Percentiles rank a stretch among this genome's conserved stretches.
Conservation (phyloP, 2,797 vertebrate genomes). For the Melopsittacus undulatus region DNA sequence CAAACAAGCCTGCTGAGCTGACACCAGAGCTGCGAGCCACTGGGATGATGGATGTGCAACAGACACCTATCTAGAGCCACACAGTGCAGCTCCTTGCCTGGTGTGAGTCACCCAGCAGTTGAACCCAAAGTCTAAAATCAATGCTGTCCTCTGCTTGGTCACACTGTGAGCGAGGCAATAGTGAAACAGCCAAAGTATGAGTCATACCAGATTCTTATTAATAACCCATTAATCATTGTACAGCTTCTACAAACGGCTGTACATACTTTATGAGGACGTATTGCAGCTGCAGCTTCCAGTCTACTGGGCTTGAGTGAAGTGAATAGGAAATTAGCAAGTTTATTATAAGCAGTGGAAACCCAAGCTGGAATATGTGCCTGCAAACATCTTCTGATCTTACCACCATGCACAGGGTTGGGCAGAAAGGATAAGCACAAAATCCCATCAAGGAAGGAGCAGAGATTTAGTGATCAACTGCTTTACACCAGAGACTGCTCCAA, state of each 20-base stretch:
- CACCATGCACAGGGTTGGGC: accelerated
- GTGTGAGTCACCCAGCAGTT: background rate
- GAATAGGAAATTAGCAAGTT: background rate
- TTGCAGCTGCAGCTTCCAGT: background rate
- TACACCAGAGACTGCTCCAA: background rate
- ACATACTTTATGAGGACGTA: accelerated
- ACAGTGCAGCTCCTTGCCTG: background rate
- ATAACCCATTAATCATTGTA: background rate
- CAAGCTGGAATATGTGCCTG: background rate
- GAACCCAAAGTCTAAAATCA: background rate
- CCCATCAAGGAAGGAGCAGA: background rate
- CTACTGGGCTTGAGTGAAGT: background rate
- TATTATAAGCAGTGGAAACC: background rate
- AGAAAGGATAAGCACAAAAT: background rate
- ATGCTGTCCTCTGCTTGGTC: background rate
- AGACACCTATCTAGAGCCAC: background rate
- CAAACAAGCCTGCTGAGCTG: background rate
- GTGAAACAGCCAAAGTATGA: background rate
- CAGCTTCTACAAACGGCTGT: background rate
- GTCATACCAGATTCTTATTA: background rate
- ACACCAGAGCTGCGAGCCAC: accelerated
- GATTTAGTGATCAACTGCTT: accelerated
- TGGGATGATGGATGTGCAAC: background rate
- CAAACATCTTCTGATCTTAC: background rate
- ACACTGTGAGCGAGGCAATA: background rate